Evolutionary conservation across 1,140 invertebrate species (phyloP).

Genomic region (Formica exsecta): DNA sequence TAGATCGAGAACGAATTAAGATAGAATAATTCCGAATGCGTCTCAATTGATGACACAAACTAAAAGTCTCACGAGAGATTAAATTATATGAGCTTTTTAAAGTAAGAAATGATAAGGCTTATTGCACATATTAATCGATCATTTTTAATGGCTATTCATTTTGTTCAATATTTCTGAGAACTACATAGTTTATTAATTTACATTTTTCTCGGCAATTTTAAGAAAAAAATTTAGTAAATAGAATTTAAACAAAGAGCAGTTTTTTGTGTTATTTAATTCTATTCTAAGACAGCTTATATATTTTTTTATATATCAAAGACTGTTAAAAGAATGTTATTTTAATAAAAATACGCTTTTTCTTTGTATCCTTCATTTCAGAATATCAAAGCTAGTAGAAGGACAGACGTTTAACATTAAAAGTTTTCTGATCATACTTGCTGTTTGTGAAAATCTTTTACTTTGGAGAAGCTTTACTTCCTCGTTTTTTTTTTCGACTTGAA

Average conservation of each 20-base stretch:
- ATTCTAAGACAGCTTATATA: not conserved
- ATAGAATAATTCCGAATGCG: constrained; percentile 32
- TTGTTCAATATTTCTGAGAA: not conserved
- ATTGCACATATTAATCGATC: not conserved
- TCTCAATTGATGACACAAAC: constrained; percentile 48
- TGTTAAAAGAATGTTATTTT: constrained; percentile 31
- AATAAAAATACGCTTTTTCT: not conserved
- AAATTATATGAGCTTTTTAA: not conserved
- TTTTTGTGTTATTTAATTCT: constrained; percentile 12
- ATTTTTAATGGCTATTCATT: not conserved
- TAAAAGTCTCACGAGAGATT: constrained; percentile 25
- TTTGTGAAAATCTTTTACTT: constrained; percentile 11
- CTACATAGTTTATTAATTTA: not conserved
- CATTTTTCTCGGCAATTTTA: not conserved
- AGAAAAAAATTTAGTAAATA: no score
- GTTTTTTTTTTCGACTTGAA: constrained; percentile 12
- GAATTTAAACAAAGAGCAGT: not conserved
- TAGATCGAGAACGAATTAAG: not conserved
- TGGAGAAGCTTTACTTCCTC: not conserved
- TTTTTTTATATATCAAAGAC: constrained; percentile 12
- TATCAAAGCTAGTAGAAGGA: constrained; percentile 11
- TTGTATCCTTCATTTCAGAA: not conserved
- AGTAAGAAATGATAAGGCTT: not conserved
- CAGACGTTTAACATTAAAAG: constrained; percentile 24
- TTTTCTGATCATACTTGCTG: constrained; percentile 10